A percentile compares a stretch with the other conserved stretches of the same genome.
These are phyloP conservation scores for Agrotis puta DNA, from an alignment of 2,888 invertebrate genomes.

Conservation along the genomic window DNA sequence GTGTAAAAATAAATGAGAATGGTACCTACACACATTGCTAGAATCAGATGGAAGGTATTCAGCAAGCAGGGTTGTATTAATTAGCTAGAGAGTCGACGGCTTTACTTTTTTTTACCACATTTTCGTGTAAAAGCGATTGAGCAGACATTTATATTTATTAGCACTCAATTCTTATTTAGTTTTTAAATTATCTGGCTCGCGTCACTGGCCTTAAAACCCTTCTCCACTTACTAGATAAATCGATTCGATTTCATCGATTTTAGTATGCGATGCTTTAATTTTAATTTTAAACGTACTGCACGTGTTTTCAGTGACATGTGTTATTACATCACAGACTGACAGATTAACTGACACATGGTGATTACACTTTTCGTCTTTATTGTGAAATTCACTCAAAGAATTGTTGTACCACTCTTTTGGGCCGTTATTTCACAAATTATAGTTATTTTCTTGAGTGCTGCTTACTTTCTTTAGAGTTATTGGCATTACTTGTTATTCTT, in stretches of 20 bases:
- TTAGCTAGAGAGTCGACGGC: background rate
- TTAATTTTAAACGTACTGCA: conserved; percentile 54
- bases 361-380: conserved; percentile 65
- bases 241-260: conserved; percentile 1
- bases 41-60: background rate
- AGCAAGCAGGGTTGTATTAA: background rate
- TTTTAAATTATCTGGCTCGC: conserved; percentile 1
- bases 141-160: background rate
- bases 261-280: conserved; percentile 1
- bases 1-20: conserved; percentile 36
- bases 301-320: conserved; percentile 69
- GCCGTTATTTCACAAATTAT: conserved; percentile 7
- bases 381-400: conserved; percentile 38
- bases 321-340: conserved; percentile 61
- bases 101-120: too few relatives aligned
- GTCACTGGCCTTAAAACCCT: background rate
- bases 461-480: conserved; percentile 16
- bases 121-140: background rate
- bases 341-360: conserved; percentile 59
- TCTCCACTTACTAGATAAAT: background rate
- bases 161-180: background rate
- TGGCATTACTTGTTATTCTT: conserved; percentile 10
- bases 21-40: background rate
- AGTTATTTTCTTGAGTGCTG: background rate
- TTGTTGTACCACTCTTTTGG: conserved; percentile 19